phyloP scores from a whole-genome alignment of 2,113 vertebrate species.

The Heterocephalus glaber region DNA sequence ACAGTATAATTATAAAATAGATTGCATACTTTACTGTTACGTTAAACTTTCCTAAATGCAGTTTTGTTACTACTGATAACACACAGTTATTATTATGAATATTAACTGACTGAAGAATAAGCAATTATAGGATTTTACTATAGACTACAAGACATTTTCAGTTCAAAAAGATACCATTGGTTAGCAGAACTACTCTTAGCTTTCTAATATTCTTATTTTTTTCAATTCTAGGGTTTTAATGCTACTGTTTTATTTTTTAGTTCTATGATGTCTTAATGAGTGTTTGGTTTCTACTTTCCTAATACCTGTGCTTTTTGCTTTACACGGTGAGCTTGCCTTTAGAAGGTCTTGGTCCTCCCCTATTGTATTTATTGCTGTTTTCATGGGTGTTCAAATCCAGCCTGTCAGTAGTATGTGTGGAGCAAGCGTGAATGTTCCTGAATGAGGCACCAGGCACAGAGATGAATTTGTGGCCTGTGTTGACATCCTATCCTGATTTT shows the following conservation, averaged over 20 bases:
- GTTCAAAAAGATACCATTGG: not conserved
- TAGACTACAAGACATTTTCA: not conserved
- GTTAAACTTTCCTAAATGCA: not conserved
- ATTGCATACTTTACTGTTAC: not conserved
- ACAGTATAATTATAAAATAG: not conserved
- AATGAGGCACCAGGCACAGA: not conserved
- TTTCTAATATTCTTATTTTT: not conserved
- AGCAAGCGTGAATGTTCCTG: not conserved
- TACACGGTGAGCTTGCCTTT: not conserved
- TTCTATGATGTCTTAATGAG: slow-evolving; percentile 25
- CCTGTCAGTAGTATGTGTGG: not conserved
- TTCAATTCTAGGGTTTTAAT: not conserved
- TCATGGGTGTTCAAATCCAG: not conserved
- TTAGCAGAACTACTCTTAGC: not conserved
- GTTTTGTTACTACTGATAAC: slow-evolving; percentile 33
- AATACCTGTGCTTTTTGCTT: not conserved
- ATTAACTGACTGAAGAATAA: not conserved
- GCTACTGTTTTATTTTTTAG: not conserved
- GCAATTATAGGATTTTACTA: not conserved
- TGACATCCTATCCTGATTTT: not conserved
- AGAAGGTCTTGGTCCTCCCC: not conserved
- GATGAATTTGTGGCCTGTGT: not conserved
- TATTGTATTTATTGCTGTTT: not conserved
- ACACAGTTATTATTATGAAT: not conserved
- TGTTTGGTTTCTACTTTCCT: not conserved